Evolutionary conservation across 2,797 vertebrate genomes (phyloP).

Genomic region (Lepidocolaptes lacrymiger): DNA sequence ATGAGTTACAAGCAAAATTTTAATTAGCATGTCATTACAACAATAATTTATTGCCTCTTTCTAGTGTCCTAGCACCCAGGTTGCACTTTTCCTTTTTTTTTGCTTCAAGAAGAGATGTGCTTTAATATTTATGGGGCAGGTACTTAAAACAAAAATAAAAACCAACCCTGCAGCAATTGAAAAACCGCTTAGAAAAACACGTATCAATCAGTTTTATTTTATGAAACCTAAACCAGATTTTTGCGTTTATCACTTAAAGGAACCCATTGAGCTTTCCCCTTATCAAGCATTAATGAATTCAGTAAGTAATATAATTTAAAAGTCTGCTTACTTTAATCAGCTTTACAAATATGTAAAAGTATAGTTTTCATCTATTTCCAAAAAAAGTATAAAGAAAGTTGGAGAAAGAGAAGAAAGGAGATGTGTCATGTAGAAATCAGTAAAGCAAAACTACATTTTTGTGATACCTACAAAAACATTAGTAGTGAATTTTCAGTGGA

Average conservation of each 20-base stretch:
- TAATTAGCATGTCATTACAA: conserved; percentile 95
- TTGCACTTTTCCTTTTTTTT: conserved; percentile 38
- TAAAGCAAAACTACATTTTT: not conserved
- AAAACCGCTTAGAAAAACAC: not conserved
- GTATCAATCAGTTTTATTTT: not conserved
- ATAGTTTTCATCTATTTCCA: not conserved
- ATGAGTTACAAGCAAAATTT: conserved; percentile 99
- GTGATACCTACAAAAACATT: not conserved
- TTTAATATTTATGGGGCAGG: conserved; percentile 65
- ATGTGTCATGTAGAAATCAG: not conserved
- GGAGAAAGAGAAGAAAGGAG: not conserved
- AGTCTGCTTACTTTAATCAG: not conserved
- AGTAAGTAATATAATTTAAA: not conserved
- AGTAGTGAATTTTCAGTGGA: not conserved
- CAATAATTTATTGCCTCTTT: conserved; percentile 92
- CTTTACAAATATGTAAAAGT: not conserved
- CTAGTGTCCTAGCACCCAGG: conserved; percentile 72
- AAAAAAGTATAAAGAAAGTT: not conserved
- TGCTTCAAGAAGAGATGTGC: not conserved
- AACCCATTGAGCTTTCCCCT: not conserved
- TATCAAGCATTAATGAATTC: not conserved
- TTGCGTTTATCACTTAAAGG: not conserved
- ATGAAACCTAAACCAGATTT: not conserved
- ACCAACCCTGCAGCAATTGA: not conserved
- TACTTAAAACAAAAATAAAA: conserved; percentile 45